Percentiles rank a stretch among this genome's conserved stretches.
These are phyloP conservation scores for Campylomormyrus numenius DNA, from an alignment of 2,113 vertebrate genomes.

Conservation along the genomic window DNA sequence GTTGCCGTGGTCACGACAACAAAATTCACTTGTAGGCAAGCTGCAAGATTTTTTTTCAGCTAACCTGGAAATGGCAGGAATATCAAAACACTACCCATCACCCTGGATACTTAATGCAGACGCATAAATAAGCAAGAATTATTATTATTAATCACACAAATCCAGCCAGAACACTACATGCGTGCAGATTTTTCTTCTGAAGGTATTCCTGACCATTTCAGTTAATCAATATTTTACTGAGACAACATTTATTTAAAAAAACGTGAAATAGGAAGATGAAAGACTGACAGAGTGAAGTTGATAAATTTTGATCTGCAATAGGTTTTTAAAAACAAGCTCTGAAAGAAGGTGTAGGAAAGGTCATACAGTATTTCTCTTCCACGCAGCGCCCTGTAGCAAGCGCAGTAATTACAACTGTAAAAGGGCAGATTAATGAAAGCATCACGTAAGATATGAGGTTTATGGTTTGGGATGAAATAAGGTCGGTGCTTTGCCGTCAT, in stretches of 20 bases:
- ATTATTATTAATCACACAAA: not conserved
- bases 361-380: not conserved
- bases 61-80: not conserved
- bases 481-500: not conserved
- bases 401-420: slow-evolving; percentile 1
- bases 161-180: not conserved
- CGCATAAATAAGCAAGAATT: not conserved
- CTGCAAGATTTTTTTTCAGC: not conserved
- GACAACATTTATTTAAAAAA: not conserved
- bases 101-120: not conserved
- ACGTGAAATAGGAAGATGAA: not conserved
- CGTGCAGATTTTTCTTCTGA: not conserved
- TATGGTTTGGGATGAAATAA: slow-evolving; percentile 17
- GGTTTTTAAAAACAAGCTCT: not conserved
- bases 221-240: not conserved
- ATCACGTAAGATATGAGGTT: slow-evolving; percentile 18
- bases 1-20: not conserved
- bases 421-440: not conserved
- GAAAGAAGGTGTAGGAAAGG: not conserved
- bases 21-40: not conserved
- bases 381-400: not conserved
- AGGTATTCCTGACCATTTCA: not conserved
- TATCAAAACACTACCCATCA: not conserved
- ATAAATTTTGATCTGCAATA: not conserved
- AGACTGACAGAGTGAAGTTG: not conserved